Evolutionary conservation across 2,113 vertebrate species (phyloP), one percentile per base, ranked within the genome.

Genomic region (Pelecanus crispus): DNA sequence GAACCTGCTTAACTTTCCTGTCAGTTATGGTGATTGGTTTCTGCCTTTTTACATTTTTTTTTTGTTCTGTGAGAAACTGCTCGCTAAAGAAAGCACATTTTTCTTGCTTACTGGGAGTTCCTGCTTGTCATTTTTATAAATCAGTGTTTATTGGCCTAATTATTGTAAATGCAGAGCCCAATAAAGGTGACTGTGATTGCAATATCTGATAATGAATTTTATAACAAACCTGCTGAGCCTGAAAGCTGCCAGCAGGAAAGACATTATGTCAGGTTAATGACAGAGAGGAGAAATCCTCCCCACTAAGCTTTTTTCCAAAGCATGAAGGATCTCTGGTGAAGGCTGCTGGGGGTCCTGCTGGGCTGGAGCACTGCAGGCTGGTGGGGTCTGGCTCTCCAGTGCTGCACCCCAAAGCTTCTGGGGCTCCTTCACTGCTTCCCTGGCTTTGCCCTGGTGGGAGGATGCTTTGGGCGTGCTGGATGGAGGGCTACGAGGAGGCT

Each of bases 141-240:
- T 97, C 96, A 97, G 90, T 82, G 97, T 98, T 98, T 98, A 97
- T 98, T 97, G 92, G 94, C 72, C 96, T 98, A 98, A 98, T 98
- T 98, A 98, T 97, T 97, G 90, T 96, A 97, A 98, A 97, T 97
- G 94, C 95, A 97, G 94, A 87, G 95, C 90, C 97, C 87, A 95
- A 96, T 97, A 96, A 98, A 98, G 90, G 95, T 98, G 95, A 92
- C 95, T 97, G 90, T 92, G 96, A 97, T 94, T 97, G 88, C 96
- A 97, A 95, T 96, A 74, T 97, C 95, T 97, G 97, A 96, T 97
- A 98, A 97, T 98, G 95, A 97, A 97, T 97, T 98, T 98, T 96
- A 95, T 97, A 97, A 96, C 91, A 96, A 96, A 97, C 88, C 90
- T 97, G 93, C 93, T 98, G 97, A 88, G 94, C 93, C 94, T 95